phyloP scores from a whole-genome alignment of 2,797 vertebrate genomes.

The Pempheris klunzingeri region DNA sequence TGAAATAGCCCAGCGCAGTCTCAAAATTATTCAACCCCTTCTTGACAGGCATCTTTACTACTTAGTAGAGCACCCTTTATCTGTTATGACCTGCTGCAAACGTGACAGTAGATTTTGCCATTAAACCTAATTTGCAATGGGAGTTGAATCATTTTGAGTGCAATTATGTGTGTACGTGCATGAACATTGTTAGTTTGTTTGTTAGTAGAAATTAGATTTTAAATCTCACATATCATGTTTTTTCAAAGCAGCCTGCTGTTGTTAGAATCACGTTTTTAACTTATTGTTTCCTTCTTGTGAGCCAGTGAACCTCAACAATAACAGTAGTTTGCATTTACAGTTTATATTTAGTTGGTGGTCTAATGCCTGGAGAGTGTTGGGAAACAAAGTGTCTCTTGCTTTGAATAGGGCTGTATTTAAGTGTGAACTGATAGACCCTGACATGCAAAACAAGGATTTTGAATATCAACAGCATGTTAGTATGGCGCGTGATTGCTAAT shows the following conservation, averaged over 20 bases:
- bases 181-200: no score
- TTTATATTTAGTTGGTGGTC: conserved; percentile 36
- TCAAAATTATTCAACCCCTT: no score
- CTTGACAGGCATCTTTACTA: no score
- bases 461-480: conserved; percentile 59
- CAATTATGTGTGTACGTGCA: no score
- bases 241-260: not conserved
- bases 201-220: not conserved
- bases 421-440: conserved; percentile 24
- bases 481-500: conserved; percentile 17
- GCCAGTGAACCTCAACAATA: conserved; percentile 35
- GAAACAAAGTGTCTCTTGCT: conserved; percentile 4
- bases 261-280: conserved; percentile 10
- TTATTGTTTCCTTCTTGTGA: conserved; percentile 21
- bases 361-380: conserved; percentile 7
- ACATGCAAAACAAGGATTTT: conserved; percentile 54
- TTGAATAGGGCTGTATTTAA: conserved; percentile 49
- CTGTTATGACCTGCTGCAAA: no score
- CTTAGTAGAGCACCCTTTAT: no score
- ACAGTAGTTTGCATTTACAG: conserved; percentile 58
- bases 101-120: no score
- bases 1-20: no score
- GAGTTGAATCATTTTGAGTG: no score
- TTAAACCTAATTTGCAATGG: no score
- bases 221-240: conserved; percentile 26